Conservation (phyloP, 2,113 vertebrate species). For the Ceyx margarethae region DNA sequence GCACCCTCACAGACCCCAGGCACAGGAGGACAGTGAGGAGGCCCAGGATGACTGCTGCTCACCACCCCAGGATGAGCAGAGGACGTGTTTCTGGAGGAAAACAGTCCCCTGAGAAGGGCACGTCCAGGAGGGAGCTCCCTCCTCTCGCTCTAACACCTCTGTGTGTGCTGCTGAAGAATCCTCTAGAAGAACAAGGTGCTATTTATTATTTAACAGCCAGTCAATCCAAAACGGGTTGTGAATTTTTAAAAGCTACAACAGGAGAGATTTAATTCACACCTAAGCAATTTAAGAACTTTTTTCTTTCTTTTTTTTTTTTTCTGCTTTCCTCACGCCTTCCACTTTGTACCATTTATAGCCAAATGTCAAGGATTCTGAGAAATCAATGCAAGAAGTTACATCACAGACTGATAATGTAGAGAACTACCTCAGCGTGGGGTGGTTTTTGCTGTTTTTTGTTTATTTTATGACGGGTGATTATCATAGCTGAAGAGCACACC, state of each 20-base stretch:
- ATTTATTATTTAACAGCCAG: constrained; percentile 31
- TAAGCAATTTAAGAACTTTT: not conserved
- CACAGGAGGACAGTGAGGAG: rapidly evolving
- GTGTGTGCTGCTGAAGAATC: not conserved
- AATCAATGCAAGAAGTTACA: constrained; percentile 33
- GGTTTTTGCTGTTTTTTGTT: too few relatives aligned
- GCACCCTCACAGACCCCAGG: not conserved
- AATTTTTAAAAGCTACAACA: constrained; percentile 31
- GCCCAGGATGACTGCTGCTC: not conserved
- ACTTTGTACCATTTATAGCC: not conserved
- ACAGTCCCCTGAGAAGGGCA: rapidly evolving
- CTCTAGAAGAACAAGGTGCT: not conserved
- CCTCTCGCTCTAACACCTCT: not conserved
- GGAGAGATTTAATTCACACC: not conserved
- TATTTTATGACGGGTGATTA: constrained; percentile 45
- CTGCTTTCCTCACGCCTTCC: not conserved
- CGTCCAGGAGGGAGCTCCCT: not conserved
- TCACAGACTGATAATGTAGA: not conserved
- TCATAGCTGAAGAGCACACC: constrained; percentile 30
- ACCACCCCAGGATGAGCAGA: not conserved
- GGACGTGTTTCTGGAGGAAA: not conserved
- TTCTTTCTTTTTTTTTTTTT: not conserved
- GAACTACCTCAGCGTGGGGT: not conserved
- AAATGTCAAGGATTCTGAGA: not conserved
- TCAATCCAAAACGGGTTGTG: constrained; percentile 7